Base-by-base conservation (phyloP, 2,113 vertebrate species). In the Xenopus laevis region DNA sequence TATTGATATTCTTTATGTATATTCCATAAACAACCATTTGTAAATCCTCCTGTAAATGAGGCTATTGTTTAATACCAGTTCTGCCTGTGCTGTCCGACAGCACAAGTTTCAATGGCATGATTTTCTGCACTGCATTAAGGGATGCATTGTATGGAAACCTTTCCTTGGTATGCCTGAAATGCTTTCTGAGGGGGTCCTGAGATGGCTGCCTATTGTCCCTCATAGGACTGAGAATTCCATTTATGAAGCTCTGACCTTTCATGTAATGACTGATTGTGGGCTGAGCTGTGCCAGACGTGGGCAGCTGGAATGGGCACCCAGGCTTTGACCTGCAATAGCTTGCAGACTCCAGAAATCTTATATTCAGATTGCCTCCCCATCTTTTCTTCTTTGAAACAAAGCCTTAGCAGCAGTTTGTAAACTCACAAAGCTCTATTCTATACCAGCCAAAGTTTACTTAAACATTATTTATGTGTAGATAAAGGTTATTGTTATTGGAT, bases 231-330 rank as follows among this genome's bases (percentile, higher is more conserved):
- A 63, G 74, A 76, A 76, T 76, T 76, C 53, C 50, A 69, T 57
- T 64, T 76, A 76, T 76, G 66, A 76, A 76, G 66, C 67, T 21
- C 7, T 76, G 74, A 76, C 74, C 74, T 76, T 75, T 76, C 59
- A 12, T 52, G 40, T 33, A 76, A 76, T 63, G 59, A n/a, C 58
- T 47, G 59, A 15, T n/a, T 18, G 74, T 76, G 74, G 74, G 74
- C 67, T 70, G 74, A 13, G 46, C 66, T 17, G 47, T 64, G 74
- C 74, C 60, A 44, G 59, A 59, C 59, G 74, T 76, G 74, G 74
- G 74, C 61, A 17, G 40, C 40, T 64, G 74, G 74, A 76, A 76
- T 70, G 74, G 74, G 74, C 73, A 69, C 13, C 47, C 46, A 33
- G 3, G 11, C 44, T 61, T 33, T 62, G 58, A 21, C 44, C 23